Percentiles rank a stretch among this genome's conserved stretches.
Evolutionary conservation across 2,888 invertebrate species (phyloP).

Genomic region (Drosophila suboccidentalis): DNA sequence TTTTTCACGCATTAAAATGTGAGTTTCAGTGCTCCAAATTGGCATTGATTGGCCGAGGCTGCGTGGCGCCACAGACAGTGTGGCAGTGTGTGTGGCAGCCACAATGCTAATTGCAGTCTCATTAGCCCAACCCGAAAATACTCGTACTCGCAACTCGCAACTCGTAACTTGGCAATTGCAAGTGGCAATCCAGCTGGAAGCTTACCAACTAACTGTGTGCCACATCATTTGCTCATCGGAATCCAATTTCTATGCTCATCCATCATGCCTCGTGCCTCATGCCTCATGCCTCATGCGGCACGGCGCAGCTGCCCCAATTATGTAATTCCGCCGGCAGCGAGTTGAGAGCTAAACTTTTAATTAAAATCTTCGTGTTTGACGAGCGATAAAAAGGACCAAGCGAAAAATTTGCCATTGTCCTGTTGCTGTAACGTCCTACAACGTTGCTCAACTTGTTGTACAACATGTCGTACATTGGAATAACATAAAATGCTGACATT

Average conservation of each 20-base stretch:
- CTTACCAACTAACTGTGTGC: background rate
- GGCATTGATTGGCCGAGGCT: conserved; percentile 47
- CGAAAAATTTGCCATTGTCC: conserved; percentile 4
- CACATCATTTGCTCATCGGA: conserved; percentile 12
- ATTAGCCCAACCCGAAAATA: conserved; percentile 20
- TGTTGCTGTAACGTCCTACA: background rate
- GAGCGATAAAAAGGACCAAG: background rate
- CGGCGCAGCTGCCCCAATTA: conserved; percentile 37
- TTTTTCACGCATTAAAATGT: conserved; percentile 52
- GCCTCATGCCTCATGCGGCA: conserved; percentile 14
- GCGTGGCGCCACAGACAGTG: background rate
- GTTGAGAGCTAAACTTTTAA: conserved; percentile 52
- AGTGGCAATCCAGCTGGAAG: background rate
- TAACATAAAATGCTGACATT: conserved; percentile 13
- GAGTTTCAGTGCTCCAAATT: conserved; percentile 20
- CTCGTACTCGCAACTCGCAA: background rate
- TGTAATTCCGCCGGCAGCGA: conserved; percentile 29
- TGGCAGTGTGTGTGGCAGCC: conserved; percentile 5
- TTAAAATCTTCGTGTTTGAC: conserved; percentile 40
- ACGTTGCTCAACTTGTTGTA: conserved; percentile 4
- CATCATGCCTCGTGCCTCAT: conserved; percentile 43
- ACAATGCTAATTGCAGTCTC: conserved; percentile 40
- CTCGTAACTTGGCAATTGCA: background rate
- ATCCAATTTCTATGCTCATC: conserved; percentile 15
- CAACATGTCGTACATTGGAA: conserved; percentile 11